Base-by-base conservation (phyloP, 2,888 invertebrate species). In the Leucophenga montana region DNA sequence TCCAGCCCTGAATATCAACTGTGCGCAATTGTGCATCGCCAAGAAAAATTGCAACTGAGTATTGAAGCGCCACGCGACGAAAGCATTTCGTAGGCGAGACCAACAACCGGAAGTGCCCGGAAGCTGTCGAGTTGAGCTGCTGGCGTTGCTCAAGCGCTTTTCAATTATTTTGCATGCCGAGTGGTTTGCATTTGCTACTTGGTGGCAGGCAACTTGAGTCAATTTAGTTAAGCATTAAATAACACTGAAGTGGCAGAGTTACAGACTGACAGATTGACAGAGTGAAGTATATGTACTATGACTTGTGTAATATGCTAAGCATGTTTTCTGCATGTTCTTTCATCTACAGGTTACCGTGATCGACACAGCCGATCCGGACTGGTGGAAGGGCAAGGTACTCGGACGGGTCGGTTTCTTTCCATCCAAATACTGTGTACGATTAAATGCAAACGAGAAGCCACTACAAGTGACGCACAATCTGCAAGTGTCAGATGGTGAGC, bases 321-420 rank as follows among this genome's bases (percentile, higher is more conserved):
- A 20, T 48, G 11, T 27, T 9, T 27, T 13, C 44, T 20, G 14
- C 48, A 64, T 48, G 22, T 22, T 18, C 14, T 56, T 56, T 56
- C 27, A 31, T 57, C 54, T 44, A 8, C 92, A 94, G 89, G 95
- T 98, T 67, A 97, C 95, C 13, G 97, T 97, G 70, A 95, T 96
- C 77, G 98, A 98, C 87, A 97, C 96, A 59, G 94, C 97, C 0
- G 97, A 98, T 89, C 95, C 95, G 13, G 97, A 97, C 86, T 98
- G 97, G 98, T 98, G 97, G 97, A 96, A 97, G 90, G 98, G 97
- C 61, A 97, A 97, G 88, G 96, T 96, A 85, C 91, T 97, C 73
- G 97, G 97, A 33, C 93, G 95, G 83, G 92, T 95, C 65, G 98
- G 98, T 13, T 97, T 94, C 89, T 97, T 98, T 86, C 98, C 98